These are phyloP conservation scores for Reticulitermes lucifugus DNA, from an alignment of 2,888 invertebrate genomes.

Conservation along the genomic window DNA sequence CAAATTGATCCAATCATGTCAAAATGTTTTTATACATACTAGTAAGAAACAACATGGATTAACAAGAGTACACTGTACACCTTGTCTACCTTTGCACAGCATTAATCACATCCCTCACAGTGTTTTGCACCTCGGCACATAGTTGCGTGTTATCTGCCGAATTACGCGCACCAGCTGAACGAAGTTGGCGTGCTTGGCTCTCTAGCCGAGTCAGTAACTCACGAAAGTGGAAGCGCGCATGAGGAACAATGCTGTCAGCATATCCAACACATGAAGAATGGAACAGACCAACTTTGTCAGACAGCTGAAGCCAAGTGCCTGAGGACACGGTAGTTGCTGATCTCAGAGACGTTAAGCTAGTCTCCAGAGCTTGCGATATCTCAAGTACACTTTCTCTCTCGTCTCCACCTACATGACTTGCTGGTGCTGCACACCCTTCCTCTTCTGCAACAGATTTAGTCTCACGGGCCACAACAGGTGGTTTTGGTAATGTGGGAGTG, in stretches of 20 bases:
- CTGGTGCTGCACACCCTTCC: constrained; percentile 24
- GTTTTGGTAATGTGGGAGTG: constrained; percentile 68
- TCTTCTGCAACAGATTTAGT: constrained; percentile 15
- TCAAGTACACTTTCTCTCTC: constrained; percentile 70
- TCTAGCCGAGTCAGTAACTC: constrained; percentile 79
- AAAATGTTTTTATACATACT: no score
- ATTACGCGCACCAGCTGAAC: constrained; percentile 78
- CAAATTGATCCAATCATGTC: no score
- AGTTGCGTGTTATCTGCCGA: constrained; percentile 75
- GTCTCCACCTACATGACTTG: background rate
- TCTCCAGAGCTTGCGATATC: constrained; percentile 74
- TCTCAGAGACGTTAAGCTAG: constrained; percentile 70
- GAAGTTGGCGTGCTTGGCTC: constrained; percentile 74
- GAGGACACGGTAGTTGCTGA: constrained; percentile 67
- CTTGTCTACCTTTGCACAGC: constrained; percentile 74
- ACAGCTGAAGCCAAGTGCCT: constrained; percentile 82
- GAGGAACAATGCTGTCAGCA: constrained; percentile 83
- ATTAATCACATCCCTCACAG: constrained; percentile 78
- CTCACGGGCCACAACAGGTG: constrained; percentile 12
- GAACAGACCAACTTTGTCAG: constrained; percentile 82
- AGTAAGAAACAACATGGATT: background rate
- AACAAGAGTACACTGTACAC: constrained; percentile 6
- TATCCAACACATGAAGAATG: constrained; percentile 86
- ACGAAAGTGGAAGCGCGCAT: constrained; percentile 89
- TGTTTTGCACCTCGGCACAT: constrained; percentile 78